These are phyloP conservation scores for Scyliorhinus canicula DNA, from an alignment of 2,797 vertebrate genomes.

Conservation along the genomic window DNA sequence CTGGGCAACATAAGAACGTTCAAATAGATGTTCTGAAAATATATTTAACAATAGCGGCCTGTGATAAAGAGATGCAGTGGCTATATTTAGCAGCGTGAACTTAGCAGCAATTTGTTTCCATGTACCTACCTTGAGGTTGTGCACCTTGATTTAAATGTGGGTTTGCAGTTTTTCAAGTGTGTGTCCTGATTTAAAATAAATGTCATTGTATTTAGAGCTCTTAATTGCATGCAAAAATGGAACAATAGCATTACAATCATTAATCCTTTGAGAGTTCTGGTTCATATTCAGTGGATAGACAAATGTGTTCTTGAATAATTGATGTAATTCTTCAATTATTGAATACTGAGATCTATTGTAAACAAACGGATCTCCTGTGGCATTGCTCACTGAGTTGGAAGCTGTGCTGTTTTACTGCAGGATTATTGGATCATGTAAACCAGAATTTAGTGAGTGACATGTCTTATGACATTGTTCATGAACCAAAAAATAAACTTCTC, in stretches of 20 bases:
- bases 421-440: background rate
- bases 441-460: background rate
- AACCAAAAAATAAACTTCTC: background rate
- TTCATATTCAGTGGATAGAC: background rate
- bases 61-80: background rate
- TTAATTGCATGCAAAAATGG: background rate
- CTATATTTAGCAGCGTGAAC: slow-evolving; percentile 18
- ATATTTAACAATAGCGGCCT: slow-evolving; percentile 7
- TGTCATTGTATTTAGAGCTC: background rate
- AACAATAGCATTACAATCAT: slow-evolving; percentile 2
- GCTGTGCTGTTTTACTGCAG: background rate
- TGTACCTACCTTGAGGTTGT: background rate
- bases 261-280: background rate
- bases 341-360: background rate
- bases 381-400: background rate
- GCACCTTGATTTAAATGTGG: background rate
- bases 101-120: slow-evolving; percentile 33
- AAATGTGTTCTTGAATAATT: background rate
- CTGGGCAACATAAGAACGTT: background rate
- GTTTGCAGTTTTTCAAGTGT: slow-evolving; percentile 10
- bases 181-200: slow-evolving; percentile 7
- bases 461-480: background rate
- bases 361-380: background rate
- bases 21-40: slow-evolving; percentile 2
- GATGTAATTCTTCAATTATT: background rate